Percentiles rank a stretch among this genome's conserved stretches.
phyloP scores from a whole-genome alignment of 2,113 vertebrate genomes.

The Plestiodon gilberti region DNA sequence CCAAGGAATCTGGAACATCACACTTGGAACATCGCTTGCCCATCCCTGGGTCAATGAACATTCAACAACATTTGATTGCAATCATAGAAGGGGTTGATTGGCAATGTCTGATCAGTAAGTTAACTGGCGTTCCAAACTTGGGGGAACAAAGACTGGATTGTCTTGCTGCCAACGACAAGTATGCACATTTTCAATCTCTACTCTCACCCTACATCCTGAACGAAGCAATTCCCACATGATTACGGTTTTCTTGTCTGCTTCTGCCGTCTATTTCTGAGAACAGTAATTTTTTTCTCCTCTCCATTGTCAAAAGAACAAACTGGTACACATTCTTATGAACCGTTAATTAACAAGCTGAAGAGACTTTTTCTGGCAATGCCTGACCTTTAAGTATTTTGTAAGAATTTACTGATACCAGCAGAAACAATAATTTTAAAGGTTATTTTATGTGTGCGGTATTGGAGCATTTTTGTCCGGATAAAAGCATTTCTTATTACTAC shows the following conservation, averaged over 20 bases:
- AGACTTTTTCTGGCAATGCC: conserved; percentile 55
- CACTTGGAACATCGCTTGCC: background rate
- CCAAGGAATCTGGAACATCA: background rate
- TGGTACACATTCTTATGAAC: conserved; percentile 46
- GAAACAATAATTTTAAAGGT: conserved; percentile 66
- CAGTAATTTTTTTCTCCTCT: background rate
- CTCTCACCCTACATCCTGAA: background rate
- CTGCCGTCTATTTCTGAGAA: conserved; percentile 1
- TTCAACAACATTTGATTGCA: background rate
- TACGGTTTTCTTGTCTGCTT: background rate
- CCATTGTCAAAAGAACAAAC: conserved; percentile 38
- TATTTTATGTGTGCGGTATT: conserved; percentile 50
- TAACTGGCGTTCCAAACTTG: background rate
- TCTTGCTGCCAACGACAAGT: background rate
- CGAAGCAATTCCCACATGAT: background rate
- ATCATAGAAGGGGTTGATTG: background rate
- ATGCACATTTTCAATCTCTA: background rate
- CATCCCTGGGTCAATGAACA: background rate
- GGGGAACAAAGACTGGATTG: background rate
- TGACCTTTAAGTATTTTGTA: conserved; percentile 65
- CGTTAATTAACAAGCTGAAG: conserved; percentile 65
- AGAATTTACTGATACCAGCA: conserved; percentile 62
- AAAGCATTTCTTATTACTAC: conserved; percentile 66
- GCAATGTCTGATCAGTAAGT: background rate
- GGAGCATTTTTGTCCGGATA: conserved; percentile 61